phyloP scores from a whole-genome alignment of 2,113 vertebrate genomes.

The Oryzias curvinotus region DNA sequence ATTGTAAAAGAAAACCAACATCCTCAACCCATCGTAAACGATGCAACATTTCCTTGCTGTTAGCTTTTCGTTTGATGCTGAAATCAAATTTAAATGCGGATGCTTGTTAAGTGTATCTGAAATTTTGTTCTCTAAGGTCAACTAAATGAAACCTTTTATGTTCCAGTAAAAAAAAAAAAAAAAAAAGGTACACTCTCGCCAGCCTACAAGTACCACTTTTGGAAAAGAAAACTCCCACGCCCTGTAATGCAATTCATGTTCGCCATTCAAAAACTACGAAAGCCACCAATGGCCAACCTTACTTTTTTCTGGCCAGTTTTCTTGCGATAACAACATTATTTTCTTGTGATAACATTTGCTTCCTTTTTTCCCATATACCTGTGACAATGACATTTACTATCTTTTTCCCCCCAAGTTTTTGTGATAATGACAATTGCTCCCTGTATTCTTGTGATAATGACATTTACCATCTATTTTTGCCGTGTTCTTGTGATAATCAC shows the following conservation, averaged over 20 bases:
- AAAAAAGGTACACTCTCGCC: constrained; percentile 17
- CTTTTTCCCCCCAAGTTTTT: no score
- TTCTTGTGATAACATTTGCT: no score
- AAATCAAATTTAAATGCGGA: neutral
- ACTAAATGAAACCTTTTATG: neutral
- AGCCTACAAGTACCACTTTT: constrained; percentile 51
- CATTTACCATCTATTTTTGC: no score
- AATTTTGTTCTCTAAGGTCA: constrained; percentile 23
- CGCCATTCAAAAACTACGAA: neutral
- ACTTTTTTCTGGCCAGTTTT: no score
- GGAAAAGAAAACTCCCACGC: neutral
- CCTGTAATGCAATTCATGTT: neutral
- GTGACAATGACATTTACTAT: no score
- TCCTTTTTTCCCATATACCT: no score
- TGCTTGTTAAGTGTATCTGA: constrained; percentile 13
- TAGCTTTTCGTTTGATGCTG: neutral
- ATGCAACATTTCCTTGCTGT: neutral
- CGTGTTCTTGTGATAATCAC: neutral
- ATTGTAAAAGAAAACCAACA: neutral
- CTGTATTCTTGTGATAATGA: no score
- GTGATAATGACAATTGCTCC: no score
- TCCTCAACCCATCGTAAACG: neutral
- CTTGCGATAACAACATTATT: no score
- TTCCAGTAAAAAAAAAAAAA: neutral
- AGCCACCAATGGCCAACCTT: no score